These are phyloP conservation scores for Willowsia nigromaculata DNA, from an alignment of 2,888 invertebrate species.

Conservation along the genomic window DNA sequence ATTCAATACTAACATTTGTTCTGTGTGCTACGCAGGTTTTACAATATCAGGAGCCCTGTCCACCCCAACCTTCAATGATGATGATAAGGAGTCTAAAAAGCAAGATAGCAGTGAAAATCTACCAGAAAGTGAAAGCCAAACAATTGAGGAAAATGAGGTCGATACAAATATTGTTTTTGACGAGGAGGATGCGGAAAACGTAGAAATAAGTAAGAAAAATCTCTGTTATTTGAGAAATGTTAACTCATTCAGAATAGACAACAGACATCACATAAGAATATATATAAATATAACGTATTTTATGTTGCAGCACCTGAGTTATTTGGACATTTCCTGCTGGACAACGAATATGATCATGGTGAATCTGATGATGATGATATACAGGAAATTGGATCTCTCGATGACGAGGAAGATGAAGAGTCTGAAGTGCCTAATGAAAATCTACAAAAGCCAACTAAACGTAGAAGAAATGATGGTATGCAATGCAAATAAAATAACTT, in stretches of 20 bases:
- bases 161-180: not conserved
- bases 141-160: not conserved
- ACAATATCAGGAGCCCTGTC: not conserved
- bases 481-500: too few species aligned
- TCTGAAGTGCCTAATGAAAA: constrained; percentile 1
- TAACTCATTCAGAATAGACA: not conserved
- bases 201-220: constrained; percentile 48
- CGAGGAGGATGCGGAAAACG: constrained; percentile 17
- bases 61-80: not conserved
- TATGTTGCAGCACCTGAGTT: constrained; percentile 34
- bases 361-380: constrained; percentile 25
- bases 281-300: not conserved
- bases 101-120: not conserved
- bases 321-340: constrained; percentile 47
- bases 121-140: not conserved
- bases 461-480: not conserved
- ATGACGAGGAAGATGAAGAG: constrained; percentile 22
- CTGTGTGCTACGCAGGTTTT: not conserved
- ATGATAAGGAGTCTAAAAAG: not conserved
- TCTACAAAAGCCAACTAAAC: not conserved
- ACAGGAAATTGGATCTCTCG: not conserved
- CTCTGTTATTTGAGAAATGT: not conserved
- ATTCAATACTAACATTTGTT: not conserved
- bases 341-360: constrained; percentile 13
- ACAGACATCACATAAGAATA: not conserved